Evolutionary conservation across 2,888 invertebrate species (phyloP), one percentile per base, ranked within the genome.

Genomic region (Disparrhopalites patrizii): DNA sequence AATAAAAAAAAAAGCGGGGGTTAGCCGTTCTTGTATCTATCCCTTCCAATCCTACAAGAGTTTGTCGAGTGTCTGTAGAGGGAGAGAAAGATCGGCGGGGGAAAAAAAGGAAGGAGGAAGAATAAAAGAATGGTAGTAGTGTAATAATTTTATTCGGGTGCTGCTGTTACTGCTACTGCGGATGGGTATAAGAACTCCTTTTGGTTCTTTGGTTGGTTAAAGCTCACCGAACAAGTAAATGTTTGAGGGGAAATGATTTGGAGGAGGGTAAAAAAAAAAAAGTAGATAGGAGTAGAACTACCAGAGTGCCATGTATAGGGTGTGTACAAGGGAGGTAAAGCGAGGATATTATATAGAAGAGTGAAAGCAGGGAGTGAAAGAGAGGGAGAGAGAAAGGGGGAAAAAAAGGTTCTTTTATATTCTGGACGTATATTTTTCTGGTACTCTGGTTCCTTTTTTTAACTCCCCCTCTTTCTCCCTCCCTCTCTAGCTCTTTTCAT

Each of bases 401-500:
- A 57, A 57, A 68, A 65, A 65, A 65, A 65, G 55, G 62, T 62
- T 66, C 68, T 55, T 66, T 66, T 66, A 66, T 66, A 66, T 68
- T 66, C 66, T 64, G 63, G 55, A 63, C 66, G 66, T 66, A 66
- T 64, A 66, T 68, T 64, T 67, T 68, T 66, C 68, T 68, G 68
- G 58, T 68, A 62, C 65, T 68, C 63, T 64, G 66, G 68, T 62
- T 68, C 56, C 64, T 68, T 68, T 57, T 62, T 62, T n/a, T n/a
- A n/a, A n/a, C n/a, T n/a, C n/a, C 52, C 51, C 51, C 52, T 50
- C 60, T 51, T 52, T 65, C 38, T 43, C 61, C 30, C 57, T 52
- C 47, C 43, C 61, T 54, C 58, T 65, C 52, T 38, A 36, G 25
- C 61, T 5, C 57, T 55, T 25, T 43, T 13, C n/a, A n/a, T n/a